phyloP scores from a whole-genome alignment of 1,140 invertebrate species.

The Neodiprion virginianus region DNA sequence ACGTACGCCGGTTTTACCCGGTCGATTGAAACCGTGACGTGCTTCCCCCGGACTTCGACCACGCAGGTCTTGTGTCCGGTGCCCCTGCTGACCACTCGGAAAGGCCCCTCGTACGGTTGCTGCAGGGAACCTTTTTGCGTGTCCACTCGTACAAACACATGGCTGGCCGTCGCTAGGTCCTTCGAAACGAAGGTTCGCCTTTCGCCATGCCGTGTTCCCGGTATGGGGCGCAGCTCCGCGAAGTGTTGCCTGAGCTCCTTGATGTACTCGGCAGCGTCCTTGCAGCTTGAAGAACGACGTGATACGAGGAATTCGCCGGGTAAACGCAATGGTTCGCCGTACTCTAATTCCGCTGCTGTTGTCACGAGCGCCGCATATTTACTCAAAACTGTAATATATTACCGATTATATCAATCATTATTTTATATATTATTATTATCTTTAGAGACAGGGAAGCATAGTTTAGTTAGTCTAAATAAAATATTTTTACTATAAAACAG shows the following conservation, averaged over 20 bases:
- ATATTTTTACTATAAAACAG: too few species aligned
- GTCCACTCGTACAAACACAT: conserved; percentile 42
- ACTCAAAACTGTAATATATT: too few species aligned
- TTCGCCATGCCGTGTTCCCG: conserved; percentile 17
- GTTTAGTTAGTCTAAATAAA: too few species aligned
- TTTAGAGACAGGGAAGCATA: too few species aligned
- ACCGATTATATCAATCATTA: too few species aligned
- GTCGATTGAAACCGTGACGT: background rate
- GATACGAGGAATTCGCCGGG: too few species aligned
- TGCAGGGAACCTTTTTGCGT: conserved; percentile 27
- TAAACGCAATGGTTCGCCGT: too few species aligned
- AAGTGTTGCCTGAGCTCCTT: conserved; percentile 16
- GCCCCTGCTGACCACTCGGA: background rate
- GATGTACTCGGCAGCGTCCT: background rate
- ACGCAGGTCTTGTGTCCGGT: background rate
- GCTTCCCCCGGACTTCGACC: background rate
- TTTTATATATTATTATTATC: too few species aligned
- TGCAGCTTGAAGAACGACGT: too few species aligned
- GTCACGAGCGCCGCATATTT: too few species aligned
- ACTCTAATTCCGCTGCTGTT: too few species aligned
- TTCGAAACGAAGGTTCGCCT: conserved; percentile 30
- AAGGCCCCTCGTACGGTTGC: conserved; percentile 41
- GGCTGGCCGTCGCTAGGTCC: conserved; percentile 30
- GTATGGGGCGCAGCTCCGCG: conserved; percentile 14
- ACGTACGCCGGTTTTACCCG: background rate